Base-by-base conservation (phyloP, 2,888 invertebrate genomes). In the Pristionchus exspectatus region DNA sequence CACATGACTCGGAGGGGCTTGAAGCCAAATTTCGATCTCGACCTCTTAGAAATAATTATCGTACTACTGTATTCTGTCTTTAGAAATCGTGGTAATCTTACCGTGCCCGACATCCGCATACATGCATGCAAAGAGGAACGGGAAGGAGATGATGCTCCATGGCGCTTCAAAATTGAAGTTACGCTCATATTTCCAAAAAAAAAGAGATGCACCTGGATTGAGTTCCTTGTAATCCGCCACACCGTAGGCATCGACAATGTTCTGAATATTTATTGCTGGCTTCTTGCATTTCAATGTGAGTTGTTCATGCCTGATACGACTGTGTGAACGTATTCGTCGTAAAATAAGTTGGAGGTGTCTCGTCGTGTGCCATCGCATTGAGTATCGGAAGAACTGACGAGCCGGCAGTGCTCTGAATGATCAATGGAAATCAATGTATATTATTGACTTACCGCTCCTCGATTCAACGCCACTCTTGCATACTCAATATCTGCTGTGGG, bases 21-120 rank as follows among this genome's bases (percentile, higher is more conserved):
- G n/a, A n/a, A n/a, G n/a, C n/a, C n/a, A n/a, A 27, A 72, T 30
- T 33, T 9, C 33, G 72, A 72, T n/a, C n/a, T n/a, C n/a, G n/a
- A n/a, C n/a, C n/a, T n/a, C n/a, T n/a, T n/a, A n/a, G n/a, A n/a
- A n/a, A n/a, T n/a, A n/a, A n/a, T n/a, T n/a, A n/a, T n/a, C n/a
- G n/a, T n/a, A n/a, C n/a, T n/a, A n/a, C n/a, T n/a, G n/a, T n/a
- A n/a, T n/a, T n/a, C n/a, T n/a, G n/a, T n/a, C n/a, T n/a, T n/a
- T n/a, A n/a, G n/a, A n/a, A n/a, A n/a, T n/a, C n/a, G n/a, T n/a
- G n/a, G n/a, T n/a, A n/a, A n/a, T n/a, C 1, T 21, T 85, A 90
- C 98, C 98, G 95, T 99, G 99, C 0, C 99, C 99, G 89, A 97
- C 96, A 96, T 99, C 99, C 24, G 99, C 98, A 96, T 99, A 99